Evolutionary conservation across 1,140 invertebrate species (phyloP), one percentile per base, ranked within the genome.

Genomic region (Drusus annulatus): DNA sequence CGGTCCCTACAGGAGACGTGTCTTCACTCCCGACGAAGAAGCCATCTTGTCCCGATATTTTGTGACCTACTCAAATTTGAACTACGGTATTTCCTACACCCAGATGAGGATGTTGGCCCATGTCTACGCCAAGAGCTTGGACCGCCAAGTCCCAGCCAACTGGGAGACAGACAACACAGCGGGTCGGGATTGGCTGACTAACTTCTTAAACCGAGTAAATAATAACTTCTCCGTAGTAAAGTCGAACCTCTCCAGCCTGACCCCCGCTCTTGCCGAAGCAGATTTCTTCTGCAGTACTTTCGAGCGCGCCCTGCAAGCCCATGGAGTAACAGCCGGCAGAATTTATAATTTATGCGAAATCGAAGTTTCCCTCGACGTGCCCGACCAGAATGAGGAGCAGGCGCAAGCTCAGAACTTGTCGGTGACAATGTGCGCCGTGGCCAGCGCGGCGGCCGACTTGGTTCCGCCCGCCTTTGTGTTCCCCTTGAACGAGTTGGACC

Each of bases 11-110:
- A n/a, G n/a, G 17, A 17, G 36, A 50, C 28, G 65, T 3, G 21
- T 50, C n/a, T 69, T 69, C n/a, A 69, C 65, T 51, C 65, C 65
- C 8, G 65, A 50, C 7, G 31, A 69, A 50, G 65, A 69, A 69
- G 4, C 36, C 2, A 23, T 23, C 13, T 10, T 69, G 6, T 69
- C 65, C 10, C 65, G 36, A 4, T 23, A 69, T n/a, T 50, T 69
- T 23, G 17, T 69, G 2, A 17, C 45, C 19, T 50, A 69, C 8
- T 69, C 65, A 16, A 51, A 69, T 17, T 5, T 69, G 31, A 69
- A 50, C 8, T 69, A 50, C 17, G 31, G 31, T 8, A 36, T 69
- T 50, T 50, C 65, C 8, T 45, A 69, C n/a, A n/a, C 17, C 1
- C 28, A 50, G 10, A 45, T 69, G 28, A 5, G 65, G 21, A 50